Conservation (phyloP, 2,888 invertebrate genomes). For the Zonitis immaculata region DNA sequence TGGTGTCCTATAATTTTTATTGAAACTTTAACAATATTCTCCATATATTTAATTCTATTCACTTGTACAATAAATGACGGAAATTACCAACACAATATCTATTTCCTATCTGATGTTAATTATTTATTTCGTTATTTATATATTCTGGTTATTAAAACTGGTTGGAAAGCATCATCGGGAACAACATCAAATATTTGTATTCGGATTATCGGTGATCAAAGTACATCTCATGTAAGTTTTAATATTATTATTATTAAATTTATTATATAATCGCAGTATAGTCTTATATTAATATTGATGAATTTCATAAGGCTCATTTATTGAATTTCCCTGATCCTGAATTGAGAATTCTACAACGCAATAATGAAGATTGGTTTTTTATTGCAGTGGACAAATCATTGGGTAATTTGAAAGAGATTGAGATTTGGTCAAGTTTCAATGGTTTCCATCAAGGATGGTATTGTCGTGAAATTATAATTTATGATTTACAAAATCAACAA, state of each 20-base stretch:
- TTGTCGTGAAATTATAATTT: slow-evolving; percentile 28
- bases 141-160: slow-evolving; percentile 29
- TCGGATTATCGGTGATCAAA: slow-evolving; percentile 25
- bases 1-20: slow-evolving; percentile 25
- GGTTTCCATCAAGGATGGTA: slow-evolving; percentile 35
- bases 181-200: slow-evolving; percentile 33
- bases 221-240: neutral
- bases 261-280: too few species aligned
- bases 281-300: too few species aligned
- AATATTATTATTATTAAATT: too few species aligned
- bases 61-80: neutral
- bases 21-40: slow-evolving; percentile 18
- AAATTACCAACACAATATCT: neutral
- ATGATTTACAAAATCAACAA: slow-evolving; percentile 30
- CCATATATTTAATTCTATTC: slow-evolving; percentile 24
- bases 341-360: slow-evolving; percentile 27
- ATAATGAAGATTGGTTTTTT: slow-evolving; percentile 33
- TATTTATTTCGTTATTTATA: slow-evolving; percentile 20
- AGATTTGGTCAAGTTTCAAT: slow-evolving; percentile 33
- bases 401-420: slow-evolving; percentile 30
- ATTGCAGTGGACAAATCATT: slow-evolving; percentile 29
- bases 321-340: slow-evolving; percentile 38
- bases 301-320: slow-evolving; percentile 29
- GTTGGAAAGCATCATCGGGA: slow-evolving; percentile 24
- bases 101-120: slow-evolving; percentile 6